These are phyloP conservation scores for Podilymbus podiceps DNA, from an alignment of 2,113 vertebrate genomes.

Conservation along the genomic window DNA sequence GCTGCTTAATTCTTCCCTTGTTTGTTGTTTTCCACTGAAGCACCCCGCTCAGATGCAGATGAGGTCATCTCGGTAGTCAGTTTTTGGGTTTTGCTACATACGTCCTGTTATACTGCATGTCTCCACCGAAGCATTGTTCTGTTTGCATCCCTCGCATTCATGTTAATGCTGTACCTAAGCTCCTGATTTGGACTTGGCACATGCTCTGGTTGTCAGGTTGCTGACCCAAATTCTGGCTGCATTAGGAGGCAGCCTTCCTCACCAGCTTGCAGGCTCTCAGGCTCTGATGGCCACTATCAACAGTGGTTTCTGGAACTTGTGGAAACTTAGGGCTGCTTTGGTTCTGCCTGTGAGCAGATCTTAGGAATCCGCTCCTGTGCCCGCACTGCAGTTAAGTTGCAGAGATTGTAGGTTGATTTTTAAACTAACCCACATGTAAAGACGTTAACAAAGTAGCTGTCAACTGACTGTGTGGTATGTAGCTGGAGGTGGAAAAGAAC, in stretches of 20 bases:
- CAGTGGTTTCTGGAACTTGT: not conserved
- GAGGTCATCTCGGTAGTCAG: slow-evolving; percentile 7
- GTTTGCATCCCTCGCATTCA: not conserved
- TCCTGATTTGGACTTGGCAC: slow-evolving; percentile 13
- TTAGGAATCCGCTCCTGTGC: not conserved
- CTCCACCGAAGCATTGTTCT: not conserved
- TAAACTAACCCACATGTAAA: not conserved
- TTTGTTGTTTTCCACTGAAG: not conserved
- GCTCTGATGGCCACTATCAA: not conserved
- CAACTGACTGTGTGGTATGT: not conserved
- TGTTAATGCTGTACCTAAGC: slow-evolving; percentile 12
- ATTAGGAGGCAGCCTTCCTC: not conserved
- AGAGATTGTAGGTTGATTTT: not conserved
- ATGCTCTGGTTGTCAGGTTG: not conserved
- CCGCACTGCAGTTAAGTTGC: not conserved
- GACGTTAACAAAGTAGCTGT: not conserved
- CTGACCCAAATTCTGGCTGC: slow-evolving; percentile 7
- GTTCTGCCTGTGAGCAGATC: not conserved
- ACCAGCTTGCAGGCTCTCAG: not conserved
- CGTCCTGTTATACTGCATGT: not conserved
- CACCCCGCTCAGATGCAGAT: not conserved
- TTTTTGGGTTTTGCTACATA: not conserved
- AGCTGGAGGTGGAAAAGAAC: not conserved
- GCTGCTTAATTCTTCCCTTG: not conserved
- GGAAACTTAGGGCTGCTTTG: not conserved